Base-by-base conservation (phyloP, 2,888 invertebrate genomes). In the Sussaba pulchella region DNA sequence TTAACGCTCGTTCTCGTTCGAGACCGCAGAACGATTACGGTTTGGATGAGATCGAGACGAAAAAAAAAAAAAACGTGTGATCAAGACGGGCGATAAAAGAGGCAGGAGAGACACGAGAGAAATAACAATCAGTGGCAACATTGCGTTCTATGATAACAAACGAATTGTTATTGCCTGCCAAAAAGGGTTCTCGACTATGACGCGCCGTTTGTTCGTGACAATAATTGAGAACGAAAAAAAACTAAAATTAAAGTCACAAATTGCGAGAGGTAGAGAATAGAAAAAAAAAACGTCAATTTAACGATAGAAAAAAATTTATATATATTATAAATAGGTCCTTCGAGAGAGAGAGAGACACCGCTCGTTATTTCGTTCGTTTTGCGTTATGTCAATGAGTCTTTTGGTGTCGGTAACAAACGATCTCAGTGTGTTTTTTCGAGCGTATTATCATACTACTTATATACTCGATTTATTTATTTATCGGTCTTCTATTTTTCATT, bases 361-460 rank as follows among this genome's bases (percentile, higher is more conserved):
- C 77, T 80, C 83, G 77, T 80, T 77, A 59, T 81, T 82, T 78
- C 66, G 63, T 81, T 79, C 54, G 31, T 75, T 80, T 75, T 50
- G 61, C 43, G 59, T 80, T 78, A 66, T n/a, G 47, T 75, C 66
- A 41, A 66, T 70, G 66, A n/a, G n/a, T 71, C 69, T 52, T 77
- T 80, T 61, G 64, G 77, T 73, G 73, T 74, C 71, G 67, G 66
- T 63, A 79, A 52, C 70, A 64, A 64, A 72, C 61, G 79, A 83
- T 83, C 78, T 81, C 73, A 78, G 76, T 78, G 59, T 82, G 74
- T 79, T 77, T 70, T 78, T 63, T 69, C 47, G 50, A 77, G 52
- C 72, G 41, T 63, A 54, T 76, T 73, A 73, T 78, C 14, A 61
- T 71, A 43, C 39, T 67, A 59, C 24, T 45, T 50, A 61, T 54